Conservation (phyloP, 2,797 vertebrate genomes). For the Pterois miles region DNA sequence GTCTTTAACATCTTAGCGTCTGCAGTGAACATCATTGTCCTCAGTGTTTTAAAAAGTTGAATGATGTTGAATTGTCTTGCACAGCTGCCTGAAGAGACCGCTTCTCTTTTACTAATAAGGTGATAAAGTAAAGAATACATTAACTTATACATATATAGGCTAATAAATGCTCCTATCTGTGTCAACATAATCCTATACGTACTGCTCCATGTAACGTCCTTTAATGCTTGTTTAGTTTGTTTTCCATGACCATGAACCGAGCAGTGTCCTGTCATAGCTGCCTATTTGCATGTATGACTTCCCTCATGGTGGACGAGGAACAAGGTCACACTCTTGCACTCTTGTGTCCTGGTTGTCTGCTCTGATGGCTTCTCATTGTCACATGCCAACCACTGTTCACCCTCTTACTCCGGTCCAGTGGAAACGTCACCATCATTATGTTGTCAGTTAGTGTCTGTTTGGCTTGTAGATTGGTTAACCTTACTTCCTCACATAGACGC, state of each 20-base stretch:
- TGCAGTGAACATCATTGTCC: neutral
- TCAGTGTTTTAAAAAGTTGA: neutral
- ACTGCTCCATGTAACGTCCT: neutral
- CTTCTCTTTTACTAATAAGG: neutral
- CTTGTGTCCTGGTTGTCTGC: slow-evolving; percentile 27
- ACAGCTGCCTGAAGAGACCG: neutral
- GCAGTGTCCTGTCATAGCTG: neutral
- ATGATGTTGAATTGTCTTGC: neutral
- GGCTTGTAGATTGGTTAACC: slow-evolving; percentile 25
- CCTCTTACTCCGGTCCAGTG: slow-evolving; percentile 7
- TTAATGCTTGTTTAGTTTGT: slow-evolving; percentile 20
- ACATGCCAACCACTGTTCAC: slow-evolving; percentile 11
- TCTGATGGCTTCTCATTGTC: slow-evolving; percentile 22
- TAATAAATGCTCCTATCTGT: slow-evolving; percentile 6
- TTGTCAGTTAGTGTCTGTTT: slow-evolving; percentile 6
- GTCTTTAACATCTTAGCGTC: neutral
- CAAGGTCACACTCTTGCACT: slow-evolving; percentile 14
- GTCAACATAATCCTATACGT: neutral
- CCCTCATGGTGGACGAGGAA: slow-evolving; percentile 11
- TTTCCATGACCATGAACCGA: slow-evolving; percentile 25
- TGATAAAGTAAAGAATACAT: neutral
- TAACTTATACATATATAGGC: too few species aligned
- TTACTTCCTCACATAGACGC: slow-evolving; percentile 38
- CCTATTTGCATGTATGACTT: slow-evolving; percentile 63
- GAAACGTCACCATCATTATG: slow-evolving; percentile 28